Evolutionary conservation across 2,113 vertebrate species (phyloP).

Genomic region (Paramormyrops kingsleyae): DNA sequence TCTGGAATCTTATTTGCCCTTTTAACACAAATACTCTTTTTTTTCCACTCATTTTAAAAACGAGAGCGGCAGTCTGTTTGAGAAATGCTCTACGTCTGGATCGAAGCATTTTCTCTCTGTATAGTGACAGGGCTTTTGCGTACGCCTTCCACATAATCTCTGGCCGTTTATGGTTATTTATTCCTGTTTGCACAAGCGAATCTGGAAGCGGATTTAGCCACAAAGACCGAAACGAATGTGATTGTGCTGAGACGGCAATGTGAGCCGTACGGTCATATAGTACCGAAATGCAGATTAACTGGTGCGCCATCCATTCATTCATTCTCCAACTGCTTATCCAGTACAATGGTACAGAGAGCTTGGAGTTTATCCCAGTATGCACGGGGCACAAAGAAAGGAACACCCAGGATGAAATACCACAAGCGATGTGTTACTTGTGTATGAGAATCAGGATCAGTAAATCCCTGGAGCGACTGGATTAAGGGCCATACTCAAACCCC

Average conservation of each 20-base stretch:
- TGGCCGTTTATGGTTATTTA: not conserved
- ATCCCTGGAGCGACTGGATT: not conserved
- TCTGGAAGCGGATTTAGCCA: not conserved
- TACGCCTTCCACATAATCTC: not conserved
- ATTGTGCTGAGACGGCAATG: not conserved
- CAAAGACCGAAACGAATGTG: not conserved
- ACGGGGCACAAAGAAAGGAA: not conserved
- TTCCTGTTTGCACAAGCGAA: not conserved
- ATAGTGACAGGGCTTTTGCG: too few relatives aligned
- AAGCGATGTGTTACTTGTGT: too few relatives aligned
- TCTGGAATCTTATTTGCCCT: not conserved
- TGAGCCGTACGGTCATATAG: not conserved
- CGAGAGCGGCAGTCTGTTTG: not conserved
- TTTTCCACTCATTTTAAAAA: not conserved
- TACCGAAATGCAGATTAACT: not conserved
- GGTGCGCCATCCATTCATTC: not conserved
- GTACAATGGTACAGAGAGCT: not conserved
- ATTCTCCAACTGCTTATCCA: not conserved
- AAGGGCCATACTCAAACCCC: not conserved
- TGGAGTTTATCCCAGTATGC: not conserved
- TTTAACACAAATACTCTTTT: not conserved
- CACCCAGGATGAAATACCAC: not conserved
- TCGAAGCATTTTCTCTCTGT: not conserved
- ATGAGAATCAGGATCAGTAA: too few relatives aligned
- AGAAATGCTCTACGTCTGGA: not conserved